Conservation (phyloP, 2,797 vertebrate species). For the Erpetoichthys calabaricus region DNA sequence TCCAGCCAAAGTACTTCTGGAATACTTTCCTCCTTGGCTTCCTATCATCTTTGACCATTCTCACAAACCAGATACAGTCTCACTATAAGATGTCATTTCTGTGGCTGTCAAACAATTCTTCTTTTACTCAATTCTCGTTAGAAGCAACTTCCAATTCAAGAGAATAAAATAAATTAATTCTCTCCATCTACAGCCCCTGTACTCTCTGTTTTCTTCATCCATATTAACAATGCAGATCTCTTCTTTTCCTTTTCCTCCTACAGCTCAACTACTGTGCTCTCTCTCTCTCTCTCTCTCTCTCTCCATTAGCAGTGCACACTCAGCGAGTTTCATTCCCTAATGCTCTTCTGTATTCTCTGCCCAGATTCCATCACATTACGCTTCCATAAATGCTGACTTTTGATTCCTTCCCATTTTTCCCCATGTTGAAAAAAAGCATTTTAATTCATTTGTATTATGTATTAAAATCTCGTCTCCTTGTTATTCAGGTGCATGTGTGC, state of each 20-base stretch:
- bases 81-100: too few species aligned
- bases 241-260: conserved; percentile 11
- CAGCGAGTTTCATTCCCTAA: conserved; percentile 19
- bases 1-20: too few species aligned
- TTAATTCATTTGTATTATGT: too few species aligned
- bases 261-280: conserved; percentile 1
- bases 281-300: not conserved
- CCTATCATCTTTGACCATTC: too few species aligned
- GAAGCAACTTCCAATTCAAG: too few species aligned
- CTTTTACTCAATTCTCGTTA: too few species aligned
- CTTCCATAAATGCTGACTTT: not conserved
- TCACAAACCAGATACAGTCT: too few species aligned
- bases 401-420: not conserved
- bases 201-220: not conserved
- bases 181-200: not conserved
- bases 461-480: too few species aligned
- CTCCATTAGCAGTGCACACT: conserved; percentile 9
- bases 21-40: too few species aligned
- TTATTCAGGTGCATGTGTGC: too few species aligned
- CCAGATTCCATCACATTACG: not conserved
- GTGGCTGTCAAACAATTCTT: too few species aligned
- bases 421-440: too few species aligned
- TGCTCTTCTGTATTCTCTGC: conserved; percentile 10
- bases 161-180: not conserved
- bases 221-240: not conserved